Evolutionary conservation across 2,113 vertebrate genomes (phyloP).

Genomic region (Esox niger): DNA sequence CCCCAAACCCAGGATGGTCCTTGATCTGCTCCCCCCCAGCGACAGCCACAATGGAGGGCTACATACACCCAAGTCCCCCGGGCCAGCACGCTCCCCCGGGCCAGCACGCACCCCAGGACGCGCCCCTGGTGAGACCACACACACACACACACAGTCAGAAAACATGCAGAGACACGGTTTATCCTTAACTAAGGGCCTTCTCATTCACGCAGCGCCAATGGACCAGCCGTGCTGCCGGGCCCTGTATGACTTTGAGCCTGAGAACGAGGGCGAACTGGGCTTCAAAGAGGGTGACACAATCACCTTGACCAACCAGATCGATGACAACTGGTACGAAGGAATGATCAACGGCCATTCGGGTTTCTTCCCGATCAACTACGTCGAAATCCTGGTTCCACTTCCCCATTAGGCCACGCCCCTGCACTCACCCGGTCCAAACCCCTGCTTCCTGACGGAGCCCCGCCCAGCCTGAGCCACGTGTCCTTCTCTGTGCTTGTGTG

Average conservation of each 20-base stretch:
- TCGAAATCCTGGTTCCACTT: conserved; percentile 91
- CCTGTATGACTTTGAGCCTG: conserved; percentile 94
- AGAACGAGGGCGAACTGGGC: conserved; percentile 94
- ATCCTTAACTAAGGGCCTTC: too few relatives aligned
- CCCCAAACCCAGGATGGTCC: conserved; percentile 88
- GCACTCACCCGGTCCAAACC: background rate
- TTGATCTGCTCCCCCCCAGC: conserved; percentile 81
- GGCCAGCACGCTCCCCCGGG: too few relatives aligned
- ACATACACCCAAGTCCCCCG: conserved; percentile 83
- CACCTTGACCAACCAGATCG: conserved; percentile 94
- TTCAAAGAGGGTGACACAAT: conserved; percentile 94
- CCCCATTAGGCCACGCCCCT: conserved; percentile 80
- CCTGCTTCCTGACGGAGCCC: conserved; percentile 7
- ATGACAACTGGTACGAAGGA: conserved; percentile 97
- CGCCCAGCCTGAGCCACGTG: conserved; percentile 42
- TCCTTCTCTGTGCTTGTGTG: conserved; percentile 61
- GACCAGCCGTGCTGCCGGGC: conserved; percentile 92
- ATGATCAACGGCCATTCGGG: conserved; percentile 95
- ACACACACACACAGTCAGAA: background rate
- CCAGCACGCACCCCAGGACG: conserved; percentile 68
- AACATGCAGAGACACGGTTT: conserved; percentile 12
- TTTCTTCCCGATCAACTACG: conserved; percentile 97
- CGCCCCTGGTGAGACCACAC: background rate
- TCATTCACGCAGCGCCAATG: conserved; percentile 71
- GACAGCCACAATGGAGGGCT: conserved; percentile 91